Evolutionary conservation across 2,797 vertebrate genomes (phyloP).

Genomic region (Eulemur albifrons): DNA sequence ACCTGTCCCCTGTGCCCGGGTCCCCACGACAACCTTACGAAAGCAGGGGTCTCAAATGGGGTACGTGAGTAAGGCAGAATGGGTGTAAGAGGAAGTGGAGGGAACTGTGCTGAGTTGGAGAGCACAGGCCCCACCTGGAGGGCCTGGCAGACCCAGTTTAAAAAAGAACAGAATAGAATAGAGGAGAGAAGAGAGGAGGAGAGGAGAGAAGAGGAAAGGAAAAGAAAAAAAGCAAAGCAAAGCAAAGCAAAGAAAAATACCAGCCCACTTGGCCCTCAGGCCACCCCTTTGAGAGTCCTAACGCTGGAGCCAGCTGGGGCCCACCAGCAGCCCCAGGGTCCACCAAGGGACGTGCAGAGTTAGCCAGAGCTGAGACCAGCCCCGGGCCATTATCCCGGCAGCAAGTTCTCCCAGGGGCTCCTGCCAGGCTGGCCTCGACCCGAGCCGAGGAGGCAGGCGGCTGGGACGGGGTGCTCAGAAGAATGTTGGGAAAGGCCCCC

Average conservation of each 20-base stretch:
- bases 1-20: background rate
- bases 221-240: no score
- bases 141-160: no score
- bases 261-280: background rate
- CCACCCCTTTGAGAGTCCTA: background rate
- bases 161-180: background rate
- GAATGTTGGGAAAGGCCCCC: slow-evolving; percentile 28
- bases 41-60: background rate
- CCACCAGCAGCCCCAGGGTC: background rate
- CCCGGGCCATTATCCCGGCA: background rate
- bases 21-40: background rate
- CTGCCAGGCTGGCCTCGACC: background rate
- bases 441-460: background rate
- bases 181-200: background rate
- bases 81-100: background rate
- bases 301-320: background rate
- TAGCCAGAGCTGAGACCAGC: background rate
- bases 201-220: background rate
- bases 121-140: background rate
- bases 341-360: background rate
- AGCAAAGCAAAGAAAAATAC: background rate
- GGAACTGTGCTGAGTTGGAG: no score
- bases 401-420: background rate
- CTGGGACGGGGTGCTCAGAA: background rate
- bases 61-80: no score